Conservation (phyloP, 2,113 vertebrate genomes). For the Podilymbus podiceps region DNA sequence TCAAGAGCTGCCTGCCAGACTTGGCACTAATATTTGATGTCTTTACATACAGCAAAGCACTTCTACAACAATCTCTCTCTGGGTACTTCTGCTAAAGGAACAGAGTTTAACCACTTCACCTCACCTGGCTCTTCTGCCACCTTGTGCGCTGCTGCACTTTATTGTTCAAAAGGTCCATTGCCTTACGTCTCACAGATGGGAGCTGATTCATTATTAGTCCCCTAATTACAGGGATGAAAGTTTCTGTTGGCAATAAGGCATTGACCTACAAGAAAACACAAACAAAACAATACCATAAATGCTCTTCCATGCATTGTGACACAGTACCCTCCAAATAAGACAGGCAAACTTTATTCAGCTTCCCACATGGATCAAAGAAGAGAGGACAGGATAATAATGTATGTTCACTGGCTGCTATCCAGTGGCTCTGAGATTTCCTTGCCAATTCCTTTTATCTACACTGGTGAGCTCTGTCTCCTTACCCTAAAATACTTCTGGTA, state of each 20-base stretch:
- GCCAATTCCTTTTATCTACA: neutral
- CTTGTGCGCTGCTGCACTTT: slow-evolving; percentile 82
- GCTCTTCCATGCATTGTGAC: neutral
- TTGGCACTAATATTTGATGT: too few relatives aligned
- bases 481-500: neutral
- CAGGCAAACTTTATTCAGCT: neutral
- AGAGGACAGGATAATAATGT: neutral
- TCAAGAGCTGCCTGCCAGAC: neutral
- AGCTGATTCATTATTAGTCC: slow-evolving; percentile 87
- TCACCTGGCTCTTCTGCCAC: slow-evolving; percentile 85
- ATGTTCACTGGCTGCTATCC: neutral
- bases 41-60: neutral
- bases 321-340: neutral
- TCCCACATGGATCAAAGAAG: neutral
- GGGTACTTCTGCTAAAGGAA: neutral
- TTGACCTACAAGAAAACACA: slow-evolving; percentile 81
- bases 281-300: neutral
- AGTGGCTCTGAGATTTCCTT: neutral
- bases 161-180: slow-evolving; percentile 95
- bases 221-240: slow-evolving; percentile 87
- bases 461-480: neutral
- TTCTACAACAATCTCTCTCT: neutral
- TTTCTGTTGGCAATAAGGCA: slow-evolving; percentile 87
- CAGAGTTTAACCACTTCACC: neutral
- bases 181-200: slow-evolving; percentile 88